Evolutionary conservation across 2,888 invertebrate species (phyloP).

Genomic region (Oscheius sp.): DNA sequence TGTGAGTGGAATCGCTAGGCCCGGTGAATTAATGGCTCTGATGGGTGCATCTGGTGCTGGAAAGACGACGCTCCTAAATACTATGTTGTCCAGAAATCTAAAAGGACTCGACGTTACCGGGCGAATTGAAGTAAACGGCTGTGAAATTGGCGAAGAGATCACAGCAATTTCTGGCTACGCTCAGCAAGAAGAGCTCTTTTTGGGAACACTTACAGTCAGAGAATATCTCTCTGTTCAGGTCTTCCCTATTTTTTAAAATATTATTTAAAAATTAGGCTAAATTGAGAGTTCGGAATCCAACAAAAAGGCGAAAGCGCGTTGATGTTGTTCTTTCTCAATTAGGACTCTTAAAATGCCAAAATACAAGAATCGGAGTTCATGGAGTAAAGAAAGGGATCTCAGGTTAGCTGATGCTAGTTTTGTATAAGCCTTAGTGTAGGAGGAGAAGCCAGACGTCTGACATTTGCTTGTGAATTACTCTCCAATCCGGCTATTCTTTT

Average conservation of each 20-base stretch:
- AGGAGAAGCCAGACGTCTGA: slow-evolving; percentile 76
- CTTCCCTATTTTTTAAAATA: background rate
- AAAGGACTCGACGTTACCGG: slow-evolving; percentile 69
- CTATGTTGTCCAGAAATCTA: slow-evolving; percentile 75
- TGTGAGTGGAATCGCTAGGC: slow-evolving; percentile 56
- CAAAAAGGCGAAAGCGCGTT: slow-evolving; percentile 70
- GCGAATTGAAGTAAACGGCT: slow-evolving; percentile 60
- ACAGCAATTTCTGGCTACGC: slow-evolving; percentile 65
- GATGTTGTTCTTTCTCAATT: slow-evolving; percentile 81
- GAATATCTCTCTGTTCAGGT: slow-evolving; percentile 72
- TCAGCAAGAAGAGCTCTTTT: slow-evolving; percentile 69
- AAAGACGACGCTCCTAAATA: slow-evolving; percentile 90
- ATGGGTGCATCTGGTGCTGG: slow-evolving; percentile 80
- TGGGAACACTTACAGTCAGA: slow-evolving; percentile 67
- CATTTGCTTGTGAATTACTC: slow-evolving; percentile 87
- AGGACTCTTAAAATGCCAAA: slow-evolving; percentile 86
- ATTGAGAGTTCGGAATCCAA: slow-evolving; percentile 76
- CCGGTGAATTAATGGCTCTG: slow-evolving; percentile 67
- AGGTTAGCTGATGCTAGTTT: slow-evolving; percentile 31
- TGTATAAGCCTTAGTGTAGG: slow-evolving; percentile 79
- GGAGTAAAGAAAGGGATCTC: slow-evolving; percentile 77
- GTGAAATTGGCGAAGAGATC: slow-evolving; percentile 55
- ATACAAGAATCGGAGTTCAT: slow-evolving; percentile 87
- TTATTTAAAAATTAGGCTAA: slow-evolving; percentile 36
- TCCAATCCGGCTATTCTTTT: slow-evolving; percentile 94